Evolutionary conservation across 2,797 vertebrate species (phyloP).

Genomic region (Delichon dasypus): DNA sequence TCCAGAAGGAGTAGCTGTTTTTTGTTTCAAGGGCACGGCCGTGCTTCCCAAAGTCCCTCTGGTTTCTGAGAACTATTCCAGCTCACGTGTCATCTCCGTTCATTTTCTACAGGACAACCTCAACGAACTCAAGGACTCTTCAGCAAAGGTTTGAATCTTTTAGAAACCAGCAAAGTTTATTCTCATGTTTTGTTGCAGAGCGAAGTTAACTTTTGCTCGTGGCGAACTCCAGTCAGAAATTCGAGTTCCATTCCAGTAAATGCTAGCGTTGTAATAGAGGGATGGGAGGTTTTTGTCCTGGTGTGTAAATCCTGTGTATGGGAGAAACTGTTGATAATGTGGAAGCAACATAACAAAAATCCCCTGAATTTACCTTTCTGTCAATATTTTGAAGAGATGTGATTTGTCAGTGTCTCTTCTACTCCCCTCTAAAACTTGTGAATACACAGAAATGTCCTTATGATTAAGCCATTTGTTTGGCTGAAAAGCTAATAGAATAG

Average conservation of each 20-base stretch:
- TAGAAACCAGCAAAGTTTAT: slow-evolving; percentile 66
- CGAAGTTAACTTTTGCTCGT: not conserved
- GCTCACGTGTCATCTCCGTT: slow-evolving; percentile 99
- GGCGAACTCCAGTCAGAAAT: not conserved
- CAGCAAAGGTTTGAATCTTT: slow-evolving; percentile 95
- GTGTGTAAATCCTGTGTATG: not conserved
- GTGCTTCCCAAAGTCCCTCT: slow-evolving; percentile 81
- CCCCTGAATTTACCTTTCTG: not conserved
- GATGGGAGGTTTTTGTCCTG: not conserved
- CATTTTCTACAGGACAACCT: slow-evolving; percentile 99
- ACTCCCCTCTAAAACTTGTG: not conserved
- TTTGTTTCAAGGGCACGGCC: slow-evolving; percentile 85
- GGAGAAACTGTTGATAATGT: not conserved
- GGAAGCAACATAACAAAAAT: not conserved
- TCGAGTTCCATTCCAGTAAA: not conserved
- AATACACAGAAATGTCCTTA: not conserved
- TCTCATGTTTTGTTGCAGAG: slow-evolving; percentile 42
- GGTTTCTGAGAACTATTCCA: slow-evolving; percentile 96
- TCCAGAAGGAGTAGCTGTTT: slow-evolving; percentile 91
- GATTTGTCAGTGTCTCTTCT: not conserved
- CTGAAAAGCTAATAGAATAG: not conserved
- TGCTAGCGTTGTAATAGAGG: not conserved
- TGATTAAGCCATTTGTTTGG: not conserved
- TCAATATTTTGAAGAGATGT: not conserved
- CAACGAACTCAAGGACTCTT: slow-evolving; percentile 98